Evolutionary conservation across 2,888 invertebrate species (phyloP), one percentile per base, ranked within the genome.

Genomic region (Emmelina monodactyla): DNA sequence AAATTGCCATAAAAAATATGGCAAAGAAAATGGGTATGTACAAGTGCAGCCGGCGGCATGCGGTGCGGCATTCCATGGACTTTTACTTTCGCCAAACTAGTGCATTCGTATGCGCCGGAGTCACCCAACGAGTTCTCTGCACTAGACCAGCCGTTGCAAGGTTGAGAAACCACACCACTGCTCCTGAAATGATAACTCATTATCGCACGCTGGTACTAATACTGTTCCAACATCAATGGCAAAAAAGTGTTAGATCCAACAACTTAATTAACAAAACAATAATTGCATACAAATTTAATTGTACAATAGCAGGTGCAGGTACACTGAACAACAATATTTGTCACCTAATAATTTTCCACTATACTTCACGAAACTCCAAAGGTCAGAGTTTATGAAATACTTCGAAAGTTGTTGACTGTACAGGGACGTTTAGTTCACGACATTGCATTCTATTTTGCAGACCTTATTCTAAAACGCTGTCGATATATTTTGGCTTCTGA

Each of bases 11-110:
- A n/a, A n/a, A n/a, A n/a, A n/a, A n/a, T n/a, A n/a, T n/a, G n/a
- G n/a, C n/a, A n/a, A n/a, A n/a, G n/a, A n/a, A n/a, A n/a, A n/a
- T n/a, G n/a, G n/a, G n/a, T n/a, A 11, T 25, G n/a, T 25, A 25
- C 25, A 25, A 25, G 25, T 14, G 29, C 14, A 29, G 33, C 34
- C 9, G 15, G 32, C 32, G 34, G 32, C 37, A 32, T 25, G 4
- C 46, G 45, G 52, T 53, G 45, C 47, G 39, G 25, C 25, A 25
- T 25, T 25, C 39, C 33, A 35, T 31, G 52, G 43, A 64, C 66
- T 68, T 69, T 72, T 68, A 76, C 78, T 76, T 79, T 78, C 73
- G 68, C 68, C 68, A 50, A 72, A 72, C 61, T 68, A 53, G 67
- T 61, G 59, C 62, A 60, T 4, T 25, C n/a, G 4, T 7, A 10